A percentile compares a stretch with the other conserved stretches of the same genome.
Conservation (phyloP, 2,113 vertebrate species). For the Passer domesticus region DNA sequence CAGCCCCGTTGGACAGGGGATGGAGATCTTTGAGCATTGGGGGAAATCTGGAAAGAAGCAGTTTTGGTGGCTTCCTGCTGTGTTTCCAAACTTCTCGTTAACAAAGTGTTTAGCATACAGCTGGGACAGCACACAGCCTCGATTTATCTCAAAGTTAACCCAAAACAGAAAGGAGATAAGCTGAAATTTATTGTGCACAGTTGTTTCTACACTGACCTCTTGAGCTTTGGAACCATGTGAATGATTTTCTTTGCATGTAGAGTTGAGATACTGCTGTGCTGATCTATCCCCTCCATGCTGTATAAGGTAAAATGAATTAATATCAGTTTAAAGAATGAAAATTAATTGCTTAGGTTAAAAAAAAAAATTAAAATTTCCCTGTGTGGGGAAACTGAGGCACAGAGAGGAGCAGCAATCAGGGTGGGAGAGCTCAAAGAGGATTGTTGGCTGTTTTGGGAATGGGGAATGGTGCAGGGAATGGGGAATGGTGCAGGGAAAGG, state of each 20-base stretch:
- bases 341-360: neutral
- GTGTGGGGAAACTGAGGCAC: neutral
- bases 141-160: neutral
- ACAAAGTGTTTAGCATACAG: neutral
- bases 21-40: accelerated
- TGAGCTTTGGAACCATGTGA: accelerated
- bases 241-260: neutral
- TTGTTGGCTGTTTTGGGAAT: neutral
- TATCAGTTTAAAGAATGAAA: neutral
- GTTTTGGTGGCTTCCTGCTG: neutral
- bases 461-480: no score
- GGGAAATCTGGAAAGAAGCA: neutral
- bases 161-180: neutral
- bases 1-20: accelerated
- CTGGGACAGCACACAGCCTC: neutral
- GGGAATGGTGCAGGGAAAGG: accelerated
- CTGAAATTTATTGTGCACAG: accelerated
- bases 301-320: neutral
- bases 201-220: accelerated
- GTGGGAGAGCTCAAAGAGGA: neutral
- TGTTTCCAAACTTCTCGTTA: neutral
- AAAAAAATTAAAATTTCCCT: neutral
- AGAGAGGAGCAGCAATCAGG: neutral
- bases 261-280: neutral
- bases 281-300: neutral